phyloP scores from a whole-genome alignment of 2,888 invertebrate species.

The Lymantria monacha region DNA sequence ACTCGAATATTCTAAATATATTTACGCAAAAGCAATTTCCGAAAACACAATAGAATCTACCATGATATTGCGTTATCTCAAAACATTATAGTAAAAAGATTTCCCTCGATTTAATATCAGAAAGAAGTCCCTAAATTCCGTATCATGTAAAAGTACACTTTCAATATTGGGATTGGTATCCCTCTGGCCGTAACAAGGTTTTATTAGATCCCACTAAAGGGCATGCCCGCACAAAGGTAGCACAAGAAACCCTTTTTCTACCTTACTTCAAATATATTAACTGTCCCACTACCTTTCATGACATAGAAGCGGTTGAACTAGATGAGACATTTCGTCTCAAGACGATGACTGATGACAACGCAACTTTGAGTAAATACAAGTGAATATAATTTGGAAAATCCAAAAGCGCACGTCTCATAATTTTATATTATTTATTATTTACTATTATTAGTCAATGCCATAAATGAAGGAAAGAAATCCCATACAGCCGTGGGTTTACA shows the following conservation, averaged over 20 bases:
- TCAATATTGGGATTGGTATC: constrained; percentile 82
- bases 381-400: too few species aligned
- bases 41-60: constrained; percentile 31
- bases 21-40: constrained; percentile 28
- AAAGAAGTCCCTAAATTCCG: constrained; percentile 79
- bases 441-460: too few species aligned
- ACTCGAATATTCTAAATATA: constrained; percentile 11
- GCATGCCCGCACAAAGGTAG: constrained; percentile 80
- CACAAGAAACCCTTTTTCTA: constrained; percentile 80
- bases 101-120: constrained; percentile 76
- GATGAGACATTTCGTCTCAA: constrained; percentile 27
- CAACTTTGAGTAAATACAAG: too few species aligned
- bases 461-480: too few species aligned
- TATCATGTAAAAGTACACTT: constrained; percentile 82
- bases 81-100: constrained; percentile 68
- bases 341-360: neutral
- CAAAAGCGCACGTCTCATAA: too few species aligned
- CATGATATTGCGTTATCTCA: constrained; percentile 47
- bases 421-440: too few species aligned
- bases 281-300: constrained; percentile 72
- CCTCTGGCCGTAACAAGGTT: constrained; percentile 82
- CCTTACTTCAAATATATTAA: constrained; percentile 82
- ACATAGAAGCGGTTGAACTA: constrained; percentile 30
- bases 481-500: too few species aligned
- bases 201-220: constrained; percentile 83